Conservation (phyloP, 2,113 vertebrate genomes). For the Albula glossodonta region DNA sequence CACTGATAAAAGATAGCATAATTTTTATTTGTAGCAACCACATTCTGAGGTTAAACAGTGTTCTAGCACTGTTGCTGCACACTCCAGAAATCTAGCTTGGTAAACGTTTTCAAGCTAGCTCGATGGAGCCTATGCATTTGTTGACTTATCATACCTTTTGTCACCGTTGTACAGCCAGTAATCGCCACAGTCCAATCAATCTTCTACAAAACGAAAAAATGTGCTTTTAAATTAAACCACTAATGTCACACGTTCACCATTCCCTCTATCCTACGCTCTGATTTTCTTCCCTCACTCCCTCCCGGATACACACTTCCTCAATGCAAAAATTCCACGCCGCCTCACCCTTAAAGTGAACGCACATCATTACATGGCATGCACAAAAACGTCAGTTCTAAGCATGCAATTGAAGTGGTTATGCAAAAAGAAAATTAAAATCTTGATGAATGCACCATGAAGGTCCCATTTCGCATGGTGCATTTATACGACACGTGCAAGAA, state of each 20-base stretch:
- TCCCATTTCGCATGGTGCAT: too few relatives aligned
- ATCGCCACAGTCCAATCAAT: background rate
- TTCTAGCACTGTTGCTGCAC: background rate
- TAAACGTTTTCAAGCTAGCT: background rate
- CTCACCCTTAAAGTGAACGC: slow-evolving; percentile 38
- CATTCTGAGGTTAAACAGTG: background rate
- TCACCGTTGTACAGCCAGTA: background rate
- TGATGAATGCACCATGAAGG: too few relatives aligned
- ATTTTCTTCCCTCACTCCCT: slow-evolving; percentile 50
- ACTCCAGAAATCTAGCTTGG: background rate
- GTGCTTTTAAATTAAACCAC: background rate
- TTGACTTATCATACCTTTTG: background rate
- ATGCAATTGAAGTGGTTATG: background rate
- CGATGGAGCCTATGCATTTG: background rate
- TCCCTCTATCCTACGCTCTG: slow-evolving; percentile 47
- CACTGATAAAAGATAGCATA: background rate
- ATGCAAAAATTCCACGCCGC: slow-evolving; percentile 14
- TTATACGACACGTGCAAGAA: too few relatives aligned
- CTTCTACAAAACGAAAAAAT: background rate
- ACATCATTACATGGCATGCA: background rate
- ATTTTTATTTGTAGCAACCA: background rate
- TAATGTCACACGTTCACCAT: background rate
- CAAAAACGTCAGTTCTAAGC: background rate
- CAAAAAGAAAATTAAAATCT: too few relatives aligned
- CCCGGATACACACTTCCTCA: slow-evolving; percentile 52